Base-by-base conservation (phyloP, 2,888 invertebrate genomes). In the Axea sp. region DNA sequence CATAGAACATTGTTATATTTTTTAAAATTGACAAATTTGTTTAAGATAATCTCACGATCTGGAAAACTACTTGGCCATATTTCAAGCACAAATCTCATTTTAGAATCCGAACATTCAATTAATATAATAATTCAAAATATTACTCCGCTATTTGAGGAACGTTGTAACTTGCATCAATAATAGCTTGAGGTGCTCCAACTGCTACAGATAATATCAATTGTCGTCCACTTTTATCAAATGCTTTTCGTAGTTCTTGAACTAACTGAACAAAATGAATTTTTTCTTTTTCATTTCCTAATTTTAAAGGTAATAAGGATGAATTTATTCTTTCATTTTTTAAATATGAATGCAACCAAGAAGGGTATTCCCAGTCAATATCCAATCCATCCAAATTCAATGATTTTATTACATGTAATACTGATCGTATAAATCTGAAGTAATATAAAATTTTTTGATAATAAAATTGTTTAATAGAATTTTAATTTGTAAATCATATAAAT, bases 291-390 rank as follows among this genome's bases (percentile, higher is more conserved):
- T 60, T 9, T 35, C 28, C 28, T 9, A 59, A 3, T 19, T 22
- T n/a, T 4, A 19, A 19, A 19, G 19, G n/a, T n/a, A n/a, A n/a
- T n/a, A n/a, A 80, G 95, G 95, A 86, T 94, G 93, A 83, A 92
- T 91, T 59, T 91, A 90, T 81, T 95, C 92, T 14, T 91, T 88
- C 67, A 59, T 2, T 19, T 22, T n/a, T 4, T 3, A 19, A 19
- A 4, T 22, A 6, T 7, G 12, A 41, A 31, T 31, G 69, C 5
- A 84, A 80, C 81, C 93, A 90, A 0, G 91, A 92, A 0, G 96
- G 96, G 86, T 96, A 96, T 84, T 96, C 96, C 95, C 95, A 96
- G 83, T 96, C 96, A 19, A 95, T 87, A 87, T 96, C 94, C 0
- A 94, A 86, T 3, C 94, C 94, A 86, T 94, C 93, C 17, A 93